A percentile compares a stretch with the other conserved stretches of the same genome.
phyloP scores from a whole-genome alignment of 2,797 vertebrate genomes.

The Hephaestus fuliginosus region DNA sequence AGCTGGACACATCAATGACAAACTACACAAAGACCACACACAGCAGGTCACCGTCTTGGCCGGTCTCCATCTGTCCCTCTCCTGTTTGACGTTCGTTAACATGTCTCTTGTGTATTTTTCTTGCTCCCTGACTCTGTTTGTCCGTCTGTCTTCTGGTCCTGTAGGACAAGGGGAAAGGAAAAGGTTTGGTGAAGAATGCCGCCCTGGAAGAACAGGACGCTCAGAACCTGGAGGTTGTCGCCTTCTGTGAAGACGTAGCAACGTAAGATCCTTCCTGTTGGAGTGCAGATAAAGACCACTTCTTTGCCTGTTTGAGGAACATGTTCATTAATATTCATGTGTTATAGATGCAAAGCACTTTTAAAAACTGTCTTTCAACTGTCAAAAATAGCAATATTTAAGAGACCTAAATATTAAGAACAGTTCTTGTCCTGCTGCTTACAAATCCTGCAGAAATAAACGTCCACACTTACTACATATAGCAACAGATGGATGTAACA shows the following conservation, averaged over 20 bases:
- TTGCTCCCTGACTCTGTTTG: slow-evolving; percentile 16
- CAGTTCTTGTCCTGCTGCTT: too few species aligned
- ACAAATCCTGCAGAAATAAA: too few species aligned
- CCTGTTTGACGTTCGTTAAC: neutral
- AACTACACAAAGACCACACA: neutral
- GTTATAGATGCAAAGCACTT: neutral
- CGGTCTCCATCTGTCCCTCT: neutral
- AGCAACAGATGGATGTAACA: too few species aligned
- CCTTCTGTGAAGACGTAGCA: slow-evolving; percentile 92
- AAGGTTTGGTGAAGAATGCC: slow-evolving; percentile 82
- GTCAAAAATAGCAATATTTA: too few species aligned
- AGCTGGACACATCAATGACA: neutral
- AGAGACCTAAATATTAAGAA: too few species aligned
- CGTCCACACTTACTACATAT: too few species aligned
- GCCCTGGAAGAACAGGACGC: slow-evolving; percentile 88
- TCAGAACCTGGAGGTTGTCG: slow-evolving; percentile 92
- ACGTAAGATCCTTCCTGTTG: slow-evolving; percentile 85
- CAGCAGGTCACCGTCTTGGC: neutral
- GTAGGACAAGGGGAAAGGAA: slow-evolving; percentile 87
- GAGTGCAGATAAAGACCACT: neutral
- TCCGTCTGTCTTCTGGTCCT: slow-evolving; percentile 72
- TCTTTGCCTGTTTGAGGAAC: neutral
- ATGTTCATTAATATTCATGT: neutral
- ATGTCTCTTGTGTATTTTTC: slow-evolving; percentile 2
- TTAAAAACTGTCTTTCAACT: neutral